A percentile compares a stretch with the other conserved stretches of the same genome.
These are phyloP conservation scores for Sceloporus undulatus DNA, from an alignment of 2,113 vertebrate genomes.

Conservation along the genomic window DNA sequence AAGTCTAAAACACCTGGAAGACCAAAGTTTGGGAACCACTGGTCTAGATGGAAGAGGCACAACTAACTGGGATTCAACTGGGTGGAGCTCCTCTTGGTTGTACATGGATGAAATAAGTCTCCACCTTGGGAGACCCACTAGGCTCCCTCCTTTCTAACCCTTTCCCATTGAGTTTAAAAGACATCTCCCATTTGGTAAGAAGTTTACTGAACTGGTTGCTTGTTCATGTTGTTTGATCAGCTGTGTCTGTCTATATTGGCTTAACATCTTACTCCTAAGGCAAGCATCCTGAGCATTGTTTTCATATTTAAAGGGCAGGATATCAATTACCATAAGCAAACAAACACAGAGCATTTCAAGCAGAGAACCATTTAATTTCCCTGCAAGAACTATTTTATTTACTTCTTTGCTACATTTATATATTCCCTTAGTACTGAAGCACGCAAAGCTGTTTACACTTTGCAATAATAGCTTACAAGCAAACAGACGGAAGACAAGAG, in stretches of 20 bases:
- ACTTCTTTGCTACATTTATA: conserved; percentile 1
- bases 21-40: background rate
- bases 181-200: background rate
- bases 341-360: background rate
- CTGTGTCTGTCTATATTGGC: background rate
- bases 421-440: background rate
- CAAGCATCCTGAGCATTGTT: background rate
- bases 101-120: background rate
- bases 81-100: background rate
- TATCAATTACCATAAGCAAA: conserved; percentile 6
- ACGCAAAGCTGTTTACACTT: background rate
- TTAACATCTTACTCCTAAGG: background rate
- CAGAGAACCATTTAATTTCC: background rate
- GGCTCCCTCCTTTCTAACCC: background rate
- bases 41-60: background rate
- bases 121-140: background rate
- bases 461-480: background rate
- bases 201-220: background rate
- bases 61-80: background rate
- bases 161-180: background rate
- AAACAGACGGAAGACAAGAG: background rate
- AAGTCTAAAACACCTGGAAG: too few species aligned
- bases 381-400: background rate
- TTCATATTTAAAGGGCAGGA: background rate
- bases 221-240: background rate